Percentiles rank a stretch among this genome's conserved stretches.
Evolutionary conservation across 2,888 invertebrate genomes (phyloP).

Genomic region (Schrankia costaestrigalis): DNA sequence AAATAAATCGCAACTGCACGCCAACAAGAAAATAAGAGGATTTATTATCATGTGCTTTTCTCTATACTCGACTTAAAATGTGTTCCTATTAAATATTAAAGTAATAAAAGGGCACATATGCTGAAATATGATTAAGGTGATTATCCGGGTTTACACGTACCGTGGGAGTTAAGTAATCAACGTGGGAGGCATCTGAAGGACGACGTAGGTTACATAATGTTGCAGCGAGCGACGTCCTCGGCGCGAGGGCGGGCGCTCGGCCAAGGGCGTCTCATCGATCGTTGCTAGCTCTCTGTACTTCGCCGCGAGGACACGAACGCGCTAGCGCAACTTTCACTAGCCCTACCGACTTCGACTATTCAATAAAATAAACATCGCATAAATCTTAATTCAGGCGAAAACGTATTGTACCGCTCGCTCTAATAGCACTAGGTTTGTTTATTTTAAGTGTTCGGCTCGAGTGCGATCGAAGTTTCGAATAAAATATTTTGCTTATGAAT

Average conservation of each 20-base stretch:
- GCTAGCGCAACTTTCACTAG: constrained; percentile 39
- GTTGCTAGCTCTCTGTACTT: constrained; percentile 7
- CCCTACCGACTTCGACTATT: constrained; percentile 5
- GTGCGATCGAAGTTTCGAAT: too few species aligned
- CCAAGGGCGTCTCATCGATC: constrained; percentile 74
- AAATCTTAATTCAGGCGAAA: constrained; percentile 15
- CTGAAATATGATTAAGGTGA: neutral
- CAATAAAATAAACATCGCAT: constrained; percentile 37
- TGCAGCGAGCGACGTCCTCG: constrained; percentile 60
- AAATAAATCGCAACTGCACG: too few species aligned
- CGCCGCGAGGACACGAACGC: constrained; percentile 29
- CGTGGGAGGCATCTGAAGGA: constrained; percentile 30
- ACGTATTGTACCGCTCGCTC: neutral
- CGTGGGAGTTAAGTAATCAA: constrained; percentile 15
- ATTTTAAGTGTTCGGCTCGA: too few species aligned
- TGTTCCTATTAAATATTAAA: too few species aligned
- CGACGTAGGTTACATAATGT: constrained; percentile 55
- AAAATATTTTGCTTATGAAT: too few species aligned
- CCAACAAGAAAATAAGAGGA: too few species aligned
- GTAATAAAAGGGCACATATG: too few species aligned
- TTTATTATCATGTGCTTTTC: too few species aligned
- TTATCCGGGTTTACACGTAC: constrained; percentile 11
- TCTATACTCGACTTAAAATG: too few species aligned
- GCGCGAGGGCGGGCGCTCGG: constrained; percentile 50
- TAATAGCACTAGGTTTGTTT: neutral